Base-by-base conservation (phyloP, 2,888 invertebrate species). In the Tuta absoluta region DNA sequence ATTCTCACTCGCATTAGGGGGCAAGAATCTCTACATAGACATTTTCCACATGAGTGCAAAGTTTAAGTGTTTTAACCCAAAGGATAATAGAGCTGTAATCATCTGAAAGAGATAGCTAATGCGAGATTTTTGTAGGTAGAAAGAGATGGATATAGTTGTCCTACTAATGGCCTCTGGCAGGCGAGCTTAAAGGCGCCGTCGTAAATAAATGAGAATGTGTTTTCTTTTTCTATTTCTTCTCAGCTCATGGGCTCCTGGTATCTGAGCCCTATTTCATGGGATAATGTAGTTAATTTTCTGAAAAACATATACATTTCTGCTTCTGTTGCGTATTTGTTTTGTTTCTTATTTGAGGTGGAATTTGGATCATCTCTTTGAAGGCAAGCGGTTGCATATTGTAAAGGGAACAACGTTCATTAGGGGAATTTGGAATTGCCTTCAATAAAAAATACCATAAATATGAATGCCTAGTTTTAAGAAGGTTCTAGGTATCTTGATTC, bases 201-300 rank as follows among this genome's bases (percentile, higher is more conserved):
- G 75, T 79, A 81, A 81, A 81, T 81, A 82, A 82, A 80, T 80
- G 80, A 81, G 78, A 76, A 74, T 75, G 75, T 78, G 76, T 77
- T 76, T 79, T 74, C 72, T 74, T 76, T 65, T 64, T 63, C 58
- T 58, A 58, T 58, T 60, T 60, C 38, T 60, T 60, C 60, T 60
- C 21, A 24, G 45, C 33, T 56, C 24, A 56, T 56, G 56, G 33
- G 56, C 33, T 33, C 33, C 56, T 56, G 56, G 56, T 56, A 56
- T 56, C 56, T 56, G 1, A 10, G 28, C 56, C 33, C 56, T 56
- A 33, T 56, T 28, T 56, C 14, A 17, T 24, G 24, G n/a, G 33
- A 56, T 28, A 56, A 56, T 28, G 56, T 56, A 33, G 24, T 56
- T 56, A 14, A 56, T 56, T 56, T 23, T 21, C 21, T 53, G 23